Evolutionary conservation across 2,888 invertebrate genomes (phyloP).

Genomic region (Heliothis peltigera): DNA sequence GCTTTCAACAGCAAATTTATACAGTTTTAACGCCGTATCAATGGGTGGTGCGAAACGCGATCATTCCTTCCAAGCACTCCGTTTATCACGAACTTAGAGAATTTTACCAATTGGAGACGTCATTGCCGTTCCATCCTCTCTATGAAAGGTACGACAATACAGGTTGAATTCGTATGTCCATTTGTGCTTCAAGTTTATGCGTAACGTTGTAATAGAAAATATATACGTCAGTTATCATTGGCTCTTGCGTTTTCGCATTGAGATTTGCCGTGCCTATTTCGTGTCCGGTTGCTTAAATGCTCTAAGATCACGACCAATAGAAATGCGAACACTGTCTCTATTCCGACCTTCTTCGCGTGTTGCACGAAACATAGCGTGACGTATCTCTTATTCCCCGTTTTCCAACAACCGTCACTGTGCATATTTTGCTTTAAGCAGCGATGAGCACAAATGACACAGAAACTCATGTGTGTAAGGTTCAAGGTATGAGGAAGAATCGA

Average conservation of each 20-base stretch:
- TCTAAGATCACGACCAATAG: slow-evolving; percentile 47
- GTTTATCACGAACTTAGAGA: slow-evolving; percentile 65
- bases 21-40: slow-evolving; percentile 66
- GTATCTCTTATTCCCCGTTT: slow-evolving; percentile 40
- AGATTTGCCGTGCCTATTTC: too few relatives aligned
- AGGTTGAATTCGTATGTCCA: too few relatives aligned
- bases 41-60: slow-evolving; percentile 61
- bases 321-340: slow-evolving; percentile 70
- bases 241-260: too few relatives aligned
- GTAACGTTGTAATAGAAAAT: too few relatives aligned
- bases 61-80: slow-evolving; percentile 67
- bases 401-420: slow-evolving; percentile 44
- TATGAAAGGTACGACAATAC: too few relatives aligned
- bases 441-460: slow-evolving; percentile 25
- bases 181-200: too few relatives aligned
- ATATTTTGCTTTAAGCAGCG: not conserved
- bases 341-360: slow-evolving; percentile 73
- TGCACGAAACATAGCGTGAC: slow-evolving; percentile 76
- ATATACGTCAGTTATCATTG: too few relatives aligned
- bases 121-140: too few relatives aligned
- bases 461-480: slow-evolving; percentile 19
- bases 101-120: too few relatives aligned
- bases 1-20: slow-evolving; percentile 62
- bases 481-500: slow-evolving; percentile 57
- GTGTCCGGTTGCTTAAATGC: too few relatives aligned